Base-by-base conservation (phyloP, 2,113 vertebrate species). In the Gyps fulvus region DNA sequence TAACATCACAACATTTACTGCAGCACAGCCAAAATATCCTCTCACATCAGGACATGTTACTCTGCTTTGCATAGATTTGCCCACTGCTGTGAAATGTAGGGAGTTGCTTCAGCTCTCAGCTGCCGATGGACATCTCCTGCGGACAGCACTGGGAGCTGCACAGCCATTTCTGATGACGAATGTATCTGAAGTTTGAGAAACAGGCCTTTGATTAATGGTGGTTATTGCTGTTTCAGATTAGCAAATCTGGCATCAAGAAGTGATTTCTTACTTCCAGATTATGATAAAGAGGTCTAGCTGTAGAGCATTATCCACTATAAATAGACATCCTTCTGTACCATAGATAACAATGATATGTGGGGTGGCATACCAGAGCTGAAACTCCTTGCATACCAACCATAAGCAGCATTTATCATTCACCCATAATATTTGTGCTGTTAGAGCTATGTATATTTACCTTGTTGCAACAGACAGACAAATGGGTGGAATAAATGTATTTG, bases 251-350 rank as follows among this genome's bases (percentile, higher is more conserved):
- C 57, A 90, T 47, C n/a, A 69, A 73, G 43, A 58, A 90, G 40
- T 88, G 18, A 77, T 90, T 95, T 77, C 58, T 90, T 83, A 25
- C 66, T 83, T 77, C 16, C 31, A 69, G 70, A 83, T 90, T 95
- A 65, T 90, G 79, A 86, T 57, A 87, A 89, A 90, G 62, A 90
- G 8, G 21, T 80, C 74, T 86, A 77, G 19, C 34, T 86, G 34
- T 57, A 32, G 23, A 92, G 5, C 19, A 70, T 90, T 88, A 62
- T 31, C 66, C 27, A 14, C 71, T 61, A 40, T 49, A 90, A 90
- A 90, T 19, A 95, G 71, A 40, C 9, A 66, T 61, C 23, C 40
- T 88, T 62, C 47, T 57, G 31, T 54, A 49, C 34, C 34, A 38
- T 12, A 80, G 47, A 82, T 65, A 90, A 42, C 6, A 3, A 79